A percentile compares a stretch with the other conserved stretches of the same genome.
These are phyloP conservation scores for Gallinago stenura DNA, from an alignment of 2,797 vertebrate species.

Conservation along the genomic window DNA sequence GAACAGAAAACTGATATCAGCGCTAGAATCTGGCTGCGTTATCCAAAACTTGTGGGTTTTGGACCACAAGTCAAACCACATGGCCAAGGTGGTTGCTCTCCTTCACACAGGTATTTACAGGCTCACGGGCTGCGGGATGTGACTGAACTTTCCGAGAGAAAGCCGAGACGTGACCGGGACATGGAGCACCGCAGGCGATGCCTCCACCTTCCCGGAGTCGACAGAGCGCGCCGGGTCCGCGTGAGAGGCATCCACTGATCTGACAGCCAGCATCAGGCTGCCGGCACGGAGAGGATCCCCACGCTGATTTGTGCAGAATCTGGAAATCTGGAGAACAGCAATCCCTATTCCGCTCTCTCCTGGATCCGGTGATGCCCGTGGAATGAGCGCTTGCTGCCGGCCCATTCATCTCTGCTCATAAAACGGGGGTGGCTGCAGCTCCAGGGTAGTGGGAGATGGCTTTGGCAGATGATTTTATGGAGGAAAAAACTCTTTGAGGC, in stretches of 20 bases:
- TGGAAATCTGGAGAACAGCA: neutral
- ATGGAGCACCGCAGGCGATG: neutral
- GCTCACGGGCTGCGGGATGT: neutral
- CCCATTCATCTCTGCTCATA: neutral
- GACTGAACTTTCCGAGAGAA: neutral
- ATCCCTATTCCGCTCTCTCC: neutral
- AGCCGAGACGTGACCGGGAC: neutral
- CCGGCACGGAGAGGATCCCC: neutral
- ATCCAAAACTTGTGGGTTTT: neutral
- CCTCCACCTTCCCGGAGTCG: neutral
- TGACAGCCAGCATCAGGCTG: constrained; percentile 23
- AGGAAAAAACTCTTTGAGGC: neutral
- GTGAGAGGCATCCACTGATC: neutral
- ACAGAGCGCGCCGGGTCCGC: neutral
- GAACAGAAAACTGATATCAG: neutral
- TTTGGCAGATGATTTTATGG: neutral
- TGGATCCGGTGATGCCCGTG: neutral
- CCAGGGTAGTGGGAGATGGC: neutral
- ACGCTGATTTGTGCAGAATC: neutral
- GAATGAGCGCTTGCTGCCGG: neutral
- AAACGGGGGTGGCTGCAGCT: rapidly evolving
- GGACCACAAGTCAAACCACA: too few species aligned
- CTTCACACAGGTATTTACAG: neutral
- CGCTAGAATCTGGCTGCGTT: neutral
- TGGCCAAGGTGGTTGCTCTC: neutral